Evolutionary conservation across 2,888 invertebrate species (phyloP), one percentile per base, ranked within the genome.

Genomic region (Drosophila histrio): DNA sequence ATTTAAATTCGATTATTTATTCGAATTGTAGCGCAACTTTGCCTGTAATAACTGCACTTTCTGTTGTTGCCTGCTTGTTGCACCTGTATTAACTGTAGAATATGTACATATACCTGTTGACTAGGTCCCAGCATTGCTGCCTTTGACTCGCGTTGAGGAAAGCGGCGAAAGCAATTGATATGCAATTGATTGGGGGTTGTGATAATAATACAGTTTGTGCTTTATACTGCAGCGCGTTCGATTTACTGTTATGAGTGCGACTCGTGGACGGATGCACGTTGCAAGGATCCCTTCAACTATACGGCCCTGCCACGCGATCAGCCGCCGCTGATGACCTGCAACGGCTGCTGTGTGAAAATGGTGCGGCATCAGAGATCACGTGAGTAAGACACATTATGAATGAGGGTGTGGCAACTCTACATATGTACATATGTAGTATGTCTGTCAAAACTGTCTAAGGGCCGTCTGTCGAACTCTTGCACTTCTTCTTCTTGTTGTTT

Each of bases 291-390:
- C 0, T 98, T 97, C 93, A 97, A 98, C 93, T 97, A 97, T 92
- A 97, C 97, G 13, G 96, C 96, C 4, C 92, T 97, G 84, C 97
- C 97, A 1, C 93, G 96, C 53, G 96, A 97, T 91, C 97, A 97
- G 92, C 97, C 97, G 6, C 97, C 97, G 0, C 92, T 97, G 85
- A 95, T 96, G 94, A 96, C 96, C 26, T 98, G 98, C 91, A 95
- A 97, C 90, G 98, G 98, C 32, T 98, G 97, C 92, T 98, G 98
- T 92, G 97, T 98, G 65, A 98, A 98, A 93, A 97, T 98, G 96
- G 97, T 98, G 89, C 95, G 97, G 76, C 96, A 97, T 91, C 95
- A 96, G 63, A 96, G 96, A 93, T 96, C 96, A 92, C 95, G 97
- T 97, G 91, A n/a, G n/a, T n/a, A n/a, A n/a, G n/a, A n/a, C n/a